These are phyloP conservation scores for Spicauda simplicius DNA, from an alignment of 2,888 invertebrate genomes.

Conservation along the genomic window DNA sequence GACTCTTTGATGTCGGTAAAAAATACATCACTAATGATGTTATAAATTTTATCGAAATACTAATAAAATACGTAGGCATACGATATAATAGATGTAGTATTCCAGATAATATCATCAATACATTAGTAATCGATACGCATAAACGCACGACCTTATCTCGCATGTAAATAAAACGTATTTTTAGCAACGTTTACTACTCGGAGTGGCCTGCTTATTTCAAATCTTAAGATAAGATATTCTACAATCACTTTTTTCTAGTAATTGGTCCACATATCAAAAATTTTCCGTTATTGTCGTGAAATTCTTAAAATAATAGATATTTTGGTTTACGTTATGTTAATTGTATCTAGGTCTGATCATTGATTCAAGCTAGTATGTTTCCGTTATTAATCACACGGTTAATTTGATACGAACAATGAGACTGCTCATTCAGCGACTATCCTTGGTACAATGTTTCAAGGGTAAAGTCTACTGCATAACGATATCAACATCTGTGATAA, in stretches of 20 bases:
- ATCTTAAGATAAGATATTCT: slow-evolving; percentile 26
- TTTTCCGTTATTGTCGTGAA: slow-evolving; percentile 50
- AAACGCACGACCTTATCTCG: slow-evolving; percentile 20
- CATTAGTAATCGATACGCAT: slow-evolving; percentile 18
- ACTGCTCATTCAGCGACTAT: slow-evolving; percentile 44
- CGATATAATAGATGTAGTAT: slow-evolving; percentile 6
- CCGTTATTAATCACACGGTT: slow-evolving; percentile 72
- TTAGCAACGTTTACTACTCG: slow-evolving; percentile 9
- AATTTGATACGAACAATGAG: slow-evolving; percentile 69
- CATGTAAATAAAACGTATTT: slow-evolving; percentile 16
- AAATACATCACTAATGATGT: no score
- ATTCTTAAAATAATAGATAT: not conserved
- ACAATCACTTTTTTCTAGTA: slow-evolving; percentile 18
- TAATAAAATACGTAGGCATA: not conserved
- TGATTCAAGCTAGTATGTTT: slow-evolving; percentile 55
- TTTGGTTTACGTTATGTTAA: not conserved
- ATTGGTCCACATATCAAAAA: slow-evolving; percentile 39
- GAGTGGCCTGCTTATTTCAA: slow-evolving; percentile 13
- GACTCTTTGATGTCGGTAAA: no score
- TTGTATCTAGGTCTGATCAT: not conserved
- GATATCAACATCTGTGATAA: slow-evolving; percentile 13
- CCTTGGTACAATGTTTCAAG: slow-evolving; percentile 49
- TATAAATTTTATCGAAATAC: no score
- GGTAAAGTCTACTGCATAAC: slow-evolving; percentile 41
- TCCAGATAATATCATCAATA: slow-evolving; percentile 13